Evolutionary conservation across 1,140 invertebrate species (phyloP).

Genomic region (Schlechtendalia chinensis): DNA sequence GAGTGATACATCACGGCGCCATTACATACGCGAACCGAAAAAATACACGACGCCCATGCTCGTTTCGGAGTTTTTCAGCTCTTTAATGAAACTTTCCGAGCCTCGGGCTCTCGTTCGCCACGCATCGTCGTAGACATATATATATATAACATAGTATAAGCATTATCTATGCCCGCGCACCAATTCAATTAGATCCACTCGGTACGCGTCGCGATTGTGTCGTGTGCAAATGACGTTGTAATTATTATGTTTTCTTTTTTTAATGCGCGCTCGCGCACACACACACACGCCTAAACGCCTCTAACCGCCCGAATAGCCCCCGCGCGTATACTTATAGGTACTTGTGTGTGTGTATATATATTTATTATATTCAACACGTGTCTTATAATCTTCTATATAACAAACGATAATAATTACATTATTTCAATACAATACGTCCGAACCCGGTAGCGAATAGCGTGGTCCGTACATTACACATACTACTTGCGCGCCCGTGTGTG

Average conservation of each 20-base stretch:
- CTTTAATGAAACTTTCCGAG: constrained; percentile 5
- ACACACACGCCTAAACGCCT: neutral
- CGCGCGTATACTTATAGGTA: neutral
- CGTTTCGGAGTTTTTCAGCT: neutral
- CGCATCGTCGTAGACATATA: too few species aligned
- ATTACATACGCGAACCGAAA: too few species aligned
- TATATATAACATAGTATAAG: too few species aligned
- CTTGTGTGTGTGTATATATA: neutral
- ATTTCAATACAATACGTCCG: neutral
- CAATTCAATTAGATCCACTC: constrained; percentile 35
- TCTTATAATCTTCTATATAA: neutral
- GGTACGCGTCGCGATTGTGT: neutral
- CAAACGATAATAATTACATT: constrained; percentile 3
- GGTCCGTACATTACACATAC: neutral
- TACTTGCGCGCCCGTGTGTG: too few species aligned
- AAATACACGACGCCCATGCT: constrained; percentile 8
- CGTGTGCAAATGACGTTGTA: constrained; percentile 7
- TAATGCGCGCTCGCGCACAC: neutral
- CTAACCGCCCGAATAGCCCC: neutral
- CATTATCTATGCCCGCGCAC: too few species aligned
- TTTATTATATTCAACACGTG: neutral
- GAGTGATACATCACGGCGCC: too few species aligned
- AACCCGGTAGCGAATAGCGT: neutral
- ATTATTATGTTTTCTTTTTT: constrained; percentile 1
- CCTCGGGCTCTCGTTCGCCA: neutral